Percentiles rank a stretch among this genome's conserved stretches.
Evolutionary conservation across 2,888 invertebrate species (phyloP).

Genomic region (Glyphotaelius pellucidus): DNA sequence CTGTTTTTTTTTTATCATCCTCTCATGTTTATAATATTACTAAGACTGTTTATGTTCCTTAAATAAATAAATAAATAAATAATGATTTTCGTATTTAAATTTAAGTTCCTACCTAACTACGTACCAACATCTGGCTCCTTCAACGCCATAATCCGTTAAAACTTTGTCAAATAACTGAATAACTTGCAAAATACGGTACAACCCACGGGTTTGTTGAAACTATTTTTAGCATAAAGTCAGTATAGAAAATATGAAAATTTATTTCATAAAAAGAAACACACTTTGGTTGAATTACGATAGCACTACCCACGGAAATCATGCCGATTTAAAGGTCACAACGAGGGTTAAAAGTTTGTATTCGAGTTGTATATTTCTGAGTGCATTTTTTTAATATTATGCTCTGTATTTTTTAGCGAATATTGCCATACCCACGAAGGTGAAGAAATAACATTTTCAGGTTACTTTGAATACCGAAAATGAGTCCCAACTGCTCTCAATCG

Average conservation of each 20-base stretch:
- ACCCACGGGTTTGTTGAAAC: background rate
- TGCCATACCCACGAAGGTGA: no score
- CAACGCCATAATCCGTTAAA: background rate
- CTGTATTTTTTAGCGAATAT: background rate
- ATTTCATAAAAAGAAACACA: background rate
- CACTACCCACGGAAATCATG: background rate
- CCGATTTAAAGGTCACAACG: background rate
- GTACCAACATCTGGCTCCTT: background rate
- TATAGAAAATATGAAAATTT: background rate
- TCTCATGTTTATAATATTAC: no score
- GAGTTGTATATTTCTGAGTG: background rate
- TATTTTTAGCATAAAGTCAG: background rate
- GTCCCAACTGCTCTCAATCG: no score
- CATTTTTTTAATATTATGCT: background rate
- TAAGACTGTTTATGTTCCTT: no score
- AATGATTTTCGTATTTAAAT: background rate
- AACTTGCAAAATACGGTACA: background rate
- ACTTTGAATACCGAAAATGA: no score
- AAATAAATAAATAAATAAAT: no score
- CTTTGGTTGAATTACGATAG: background rate
- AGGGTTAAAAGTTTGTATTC: background rate
- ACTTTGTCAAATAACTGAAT: background rate
- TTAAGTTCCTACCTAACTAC: background rate
- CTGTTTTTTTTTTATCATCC: no score
- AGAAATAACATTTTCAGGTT: no score